Evolutionary conservation across 2,888 invertebrate species (phyloP), one percentile per base, ranked within the genome.

Genomic region (Prenolepis imparis): DNA sequence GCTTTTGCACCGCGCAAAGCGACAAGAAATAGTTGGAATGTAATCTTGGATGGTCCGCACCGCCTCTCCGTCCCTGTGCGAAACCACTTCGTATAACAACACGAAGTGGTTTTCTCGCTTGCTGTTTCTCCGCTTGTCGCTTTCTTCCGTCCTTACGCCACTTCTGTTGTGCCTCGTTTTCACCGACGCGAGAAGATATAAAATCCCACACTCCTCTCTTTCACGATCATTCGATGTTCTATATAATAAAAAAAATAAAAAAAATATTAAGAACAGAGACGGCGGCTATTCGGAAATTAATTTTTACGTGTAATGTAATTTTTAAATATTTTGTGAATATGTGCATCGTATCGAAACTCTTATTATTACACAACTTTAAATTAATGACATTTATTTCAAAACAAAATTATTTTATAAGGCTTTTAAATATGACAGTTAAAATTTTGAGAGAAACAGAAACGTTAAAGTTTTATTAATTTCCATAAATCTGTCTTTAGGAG

Each of bases 11-110:
- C 81, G 86, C 85, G 87, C 84, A 87, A 88, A 91, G 88, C 90
- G 90, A 89, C 92, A 91, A 91, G 93, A 92, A 92, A 93, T 91
- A 90, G 92, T 92, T 91, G 91, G 88, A 92, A 93, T 91, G 92
- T 91, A 91, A 92, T 92, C 78, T 91, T 91, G 91, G 92, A 91
- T 91, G 89, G 90, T 87, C 88, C 88, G 88, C 73, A 70, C 70
- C 83, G 84, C 74, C 68, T 61, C 44, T 61, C 44, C 83, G 68
- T 52, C 82, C 80, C 84, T 63, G 85, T 83, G 84, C 89, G 90
- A 90, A 88, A 90, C 89, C 89, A 87, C 87, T 90, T 90, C 86
- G 86, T 83, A 85, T 84, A 87, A 90, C 90, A 84, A 90, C 87
- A 84, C 70, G 44, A 72, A 72, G 57, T 72, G 57, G 72, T 80